Conservation (phyloP, 2,888 invertebrate species). For the Mechanitis messenoides region DNA sequence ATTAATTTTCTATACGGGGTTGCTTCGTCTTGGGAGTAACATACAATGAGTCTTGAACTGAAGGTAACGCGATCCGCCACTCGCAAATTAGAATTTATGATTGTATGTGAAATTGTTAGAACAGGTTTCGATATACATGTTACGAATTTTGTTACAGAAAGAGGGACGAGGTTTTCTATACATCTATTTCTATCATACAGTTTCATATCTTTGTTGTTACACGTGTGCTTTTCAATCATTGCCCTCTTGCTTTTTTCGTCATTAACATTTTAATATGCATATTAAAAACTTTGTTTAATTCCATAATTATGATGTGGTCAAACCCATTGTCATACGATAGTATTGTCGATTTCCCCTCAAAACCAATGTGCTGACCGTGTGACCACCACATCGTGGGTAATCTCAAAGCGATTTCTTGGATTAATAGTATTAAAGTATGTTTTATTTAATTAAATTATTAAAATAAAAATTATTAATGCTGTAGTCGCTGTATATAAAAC, state of each 20-base stretch:
- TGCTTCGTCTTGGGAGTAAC: constrained; percentile 72
- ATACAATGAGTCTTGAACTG: constrained; percentile 69
- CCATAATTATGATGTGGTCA: constrained; percentile 37
- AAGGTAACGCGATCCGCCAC: constrained; percentile 71
- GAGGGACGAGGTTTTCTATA: background rate
- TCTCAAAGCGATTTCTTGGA: constrained; percentile 52
- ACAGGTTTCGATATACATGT: constrained; percentile 48
- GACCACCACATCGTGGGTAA: constrained; percentile 55
- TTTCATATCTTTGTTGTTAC: no score
- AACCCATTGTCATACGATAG: constrained; percentile 52
- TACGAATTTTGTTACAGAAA: constrained; percentile 10
- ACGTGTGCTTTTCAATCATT: no score
- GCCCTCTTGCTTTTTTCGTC: no score
- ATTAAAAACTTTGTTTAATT: constrained; percentile 4
- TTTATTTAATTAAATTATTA: constrained; percentile 12
- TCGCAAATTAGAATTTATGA: constrained; percentile 76
- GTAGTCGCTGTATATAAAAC: background rate
- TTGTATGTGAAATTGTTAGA: constrained; percentile 74
- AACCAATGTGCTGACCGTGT: constrained; percentile 59
- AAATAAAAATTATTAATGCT: background rate
- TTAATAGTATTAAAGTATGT: constrained; percentile 30
- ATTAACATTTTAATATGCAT: no score
- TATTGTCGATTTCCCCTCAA: constrained; percentile 58
- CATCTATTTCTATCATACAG: no score
- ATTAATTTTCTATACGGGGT: constrained; percentile 75